Percentiles rank a stretch among this genome's conserved stretches.
phyloP scores from a whole-genome alignment of 2,797 vertebrate genomes.

The Scolopax rusticola region DNA sequence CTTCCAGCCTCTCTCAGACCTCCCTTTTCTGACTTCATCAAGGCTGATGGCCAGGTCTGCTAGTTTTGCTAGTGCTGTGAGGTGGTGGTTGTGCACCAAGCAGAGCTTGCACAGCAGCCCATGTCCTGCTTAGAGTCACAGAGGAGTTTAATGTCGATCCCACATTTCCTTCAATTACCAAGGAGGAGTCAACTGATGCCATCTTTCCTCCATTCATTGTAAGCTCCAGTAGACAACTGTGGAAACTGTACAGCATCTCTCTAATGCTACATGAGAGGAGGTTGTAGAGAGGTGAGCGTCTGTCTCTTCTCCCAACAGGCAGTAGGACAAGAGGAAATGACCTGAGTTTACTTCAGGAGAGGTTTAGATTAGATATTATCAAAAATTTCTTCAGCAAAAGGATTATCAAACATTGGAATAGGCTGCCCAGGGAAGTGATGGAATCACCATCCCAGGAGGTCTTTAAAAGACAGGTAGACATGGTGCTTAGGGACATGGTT shows the following conservation, averaged over 20 bases:
- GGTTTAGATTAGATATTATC: not conserved
- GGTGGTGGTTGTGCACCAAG: not conserved
- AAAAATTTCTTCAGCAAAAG: not conserved
- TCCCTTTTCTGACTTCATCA: not conserved
- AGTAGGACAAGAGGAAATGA: not conserved
- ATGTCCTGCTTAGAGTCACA: fast-evolving
- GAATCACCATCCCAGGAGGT: not conserved
- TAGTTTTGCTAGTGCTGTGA: not conserved
- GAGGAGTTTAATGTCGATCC: not conserved
- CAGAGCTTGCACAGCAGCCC: fast-evolving
- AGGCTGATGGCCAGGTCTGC: not conserved
- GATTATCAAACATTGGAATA: not conserved
- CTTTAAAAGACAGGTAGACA: not conserved
- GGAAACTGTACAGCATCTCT: not conserved
- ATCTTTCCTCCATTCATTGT: not conserved
- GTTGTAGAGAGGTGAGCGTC: not conserved
- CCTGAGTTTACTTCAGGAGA: not conserved
- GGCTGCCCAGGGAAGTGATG: not conserved
- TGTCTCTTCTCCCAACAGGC: not conserved
- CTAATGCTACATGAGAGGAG: not conserved
- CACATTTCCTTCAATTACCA: not conserved
- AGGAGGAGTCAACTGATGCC: not conserved
- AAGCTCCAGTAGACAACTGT: not conserved
- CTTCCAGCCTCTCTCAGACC: not conserved
- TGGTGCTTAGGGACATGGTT: not conserved